A percentile compares a stretch with the other conserved stretches of the same genome.
Conservation (phyloP, 1,140 invertebrate genomes). For the Caerostris extrusa region DNA sequence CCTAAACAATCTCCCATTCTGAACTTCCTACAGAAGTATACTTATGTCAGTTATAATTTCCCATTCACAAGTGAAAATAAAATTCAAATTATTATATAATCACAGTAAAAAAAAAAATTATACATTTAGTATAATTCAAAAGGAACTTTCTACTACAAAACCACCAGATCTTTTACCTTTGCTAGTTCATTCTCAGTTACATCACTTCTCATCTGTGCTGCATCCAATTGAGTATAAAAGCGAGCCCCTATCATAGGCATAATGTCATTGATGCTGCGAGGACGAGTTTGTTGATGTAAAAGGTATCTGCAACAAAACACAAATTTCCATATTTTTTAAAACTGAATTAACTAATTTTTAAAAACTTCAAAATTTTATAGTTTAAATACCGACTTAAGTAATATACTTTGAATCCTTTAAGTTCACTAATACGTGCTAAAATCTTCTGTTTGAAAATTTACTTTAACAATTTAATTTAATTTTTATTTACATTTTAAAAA, state of each 20-base stretch:
- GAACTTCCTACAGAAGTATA: conserved; percentile 87
- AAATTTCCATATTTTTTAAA: background rate
- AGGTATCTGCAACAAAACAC: conserved; percentile 86
- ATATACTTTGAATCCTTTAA: no score
- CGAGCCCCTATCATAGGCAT: conserved; percentile 99
- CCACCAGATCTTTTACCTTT: conserved; percentile 82
- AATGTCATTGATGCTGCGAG: conserved; percentile 94
- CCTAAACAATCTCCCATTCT: conserved; percentile 95
- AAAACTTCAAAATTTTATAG: no score
- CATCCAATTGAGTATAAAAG: conserved; percentile 97
- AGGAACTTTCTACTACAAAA: background rate
- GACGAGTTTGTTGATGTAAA: conserved; percentile 86
- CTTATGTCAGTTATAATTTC: no score
- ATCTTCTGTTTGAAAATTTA: no score
- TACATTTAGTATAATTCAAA: background rate
- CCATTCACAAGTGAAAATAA: background rate
- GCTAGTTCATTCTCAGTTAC: conserved; percentile 93
- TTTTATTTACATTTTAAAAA: no score
- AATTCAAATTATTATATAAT: no score
- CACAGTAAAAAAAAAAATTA: no score
- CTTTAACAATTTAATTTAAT: no score
- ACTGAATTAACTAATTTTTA: no score
- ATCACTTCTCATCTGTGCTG: conserved; percentile 92
- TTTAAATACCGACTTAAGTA: no score
- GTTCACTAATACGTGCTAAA: no score